Conservation (phyloP, 2,797 vertebrate genomes). For the Antrozous pallidus region DNA sequence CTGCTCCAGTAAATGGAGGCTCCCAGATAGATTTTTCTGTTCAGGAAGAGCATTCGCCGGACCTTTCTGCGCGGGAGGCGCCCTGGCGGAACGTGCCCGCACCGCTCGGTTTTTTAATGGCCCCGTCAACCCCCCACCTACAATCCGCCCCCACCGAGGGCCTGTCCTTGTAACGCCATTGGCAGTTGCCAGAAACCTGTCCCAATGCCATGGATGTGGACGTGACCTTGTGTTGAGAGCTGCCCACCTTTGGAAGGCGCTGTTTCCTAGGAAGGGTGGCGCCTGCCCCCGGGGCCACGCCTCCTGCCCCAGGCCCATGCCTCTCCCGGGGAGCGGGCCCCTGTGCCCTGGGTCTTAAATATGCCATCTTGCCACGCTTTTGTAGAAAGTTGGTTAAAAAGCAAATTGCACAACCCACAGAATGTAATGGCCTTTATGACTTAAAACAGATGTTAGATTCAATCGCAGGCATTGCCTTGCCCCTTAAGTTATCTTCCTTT, state of each 20-base stretch:
- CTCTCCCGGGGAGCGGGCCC: fast-evolving
- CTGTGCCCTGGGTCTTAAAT: neutral
- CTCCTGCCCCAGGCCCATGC: neutral
- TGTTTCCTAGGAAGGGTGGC: neutral
- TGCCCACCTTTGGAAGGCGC: neutral
- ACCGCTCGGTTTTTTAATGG: neutral
- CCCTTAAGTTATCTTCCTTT: neutral
- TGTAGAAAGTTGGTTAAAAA: neutral
- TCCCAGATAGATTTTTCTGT: neutral
- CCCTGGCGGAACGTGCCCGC: neutral
- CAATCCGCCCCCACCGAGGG: neutral
- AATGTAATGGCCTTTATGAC: neutral
- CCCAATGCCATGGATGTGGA: fast-evolving
- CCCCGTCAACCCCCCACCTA: fast-evolving
- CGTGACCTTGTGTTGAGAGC: neutral
- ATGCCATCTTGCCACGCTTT: neutral
- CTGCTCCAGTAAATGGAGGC: constrained; percentile 60
- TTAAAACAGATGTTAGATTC: constrained; percentile 28
- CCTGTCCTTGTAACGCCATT: neutral
- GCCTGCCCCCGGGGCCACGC: neutral
- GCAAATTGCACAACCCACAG: neutral
- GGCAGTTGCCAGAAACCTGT: neutral
- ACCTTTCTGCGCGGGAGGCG: neutral
- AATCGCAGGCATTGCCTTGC: neutral
- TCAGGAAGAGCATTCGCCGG: neutral